Base-by-base conservation (phyloP, 1,140 invertebrate species). In the Batillaria attramentaria region DNA sequence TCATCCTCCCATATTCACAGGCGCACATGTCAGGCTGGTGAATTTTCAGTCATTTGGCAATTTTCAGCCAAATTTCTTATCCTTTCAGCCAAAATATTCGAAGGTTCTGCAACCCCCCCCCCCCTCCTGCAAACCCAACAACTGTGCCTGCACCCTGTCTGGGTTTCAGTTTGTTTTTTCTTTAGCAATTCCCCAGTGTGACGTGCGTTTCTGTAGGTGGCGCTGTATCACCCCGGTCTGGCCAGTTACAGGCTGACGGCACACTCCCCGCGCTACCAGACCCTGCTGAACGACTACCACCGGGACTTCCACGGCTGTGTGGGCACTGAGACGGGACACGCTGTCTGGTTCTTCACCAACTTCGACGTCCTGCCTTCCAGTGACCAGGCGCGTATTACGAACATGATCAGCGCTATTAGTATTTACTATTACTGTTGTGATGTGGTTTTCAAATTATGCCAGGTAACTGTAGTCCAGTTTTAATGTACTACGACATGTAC, bases 301-400 rank as follows among this genome's bases (percentile, higher is more conserved):
- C 37, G 41, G 33, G 73, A 76, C 73, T 43, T 20, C 73, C 37
- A 28, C 2, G 54, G 73, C 57, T 76, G 73, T 76, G 10, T 13
- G 73, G 57, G 37, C 3, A 24, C 41, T 3, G 68, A 46, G 20
- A 70, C 24, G 68, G 37, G 37, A 13, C 24, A 62, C 28, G 20
- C 39, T 37, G 28, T 76, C 54, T 76, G 73, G 73, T 41, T 65
- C 57, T 76, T 77, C 66, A 66, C 46, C 42, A 50, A 66, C 60
- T 68, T 77, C n/a, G 2, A 35, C 24, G 28, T 77, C 33, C 20
- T 43, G 16, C 13, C 65, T 28, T 62, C 57, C 24, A 24, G 41
- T n/a, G 20, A 65, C 1, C 5, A 50, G 16, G 65, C 39, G 31
- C 20, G 50, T 62, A 31, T 33, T 69, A 33, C 60, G 28, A n/a